Evolutionary conservation across 2,797 vertebrate species (phyloP).

Genomic region (Poeciliopsis presidionis): DNA sequence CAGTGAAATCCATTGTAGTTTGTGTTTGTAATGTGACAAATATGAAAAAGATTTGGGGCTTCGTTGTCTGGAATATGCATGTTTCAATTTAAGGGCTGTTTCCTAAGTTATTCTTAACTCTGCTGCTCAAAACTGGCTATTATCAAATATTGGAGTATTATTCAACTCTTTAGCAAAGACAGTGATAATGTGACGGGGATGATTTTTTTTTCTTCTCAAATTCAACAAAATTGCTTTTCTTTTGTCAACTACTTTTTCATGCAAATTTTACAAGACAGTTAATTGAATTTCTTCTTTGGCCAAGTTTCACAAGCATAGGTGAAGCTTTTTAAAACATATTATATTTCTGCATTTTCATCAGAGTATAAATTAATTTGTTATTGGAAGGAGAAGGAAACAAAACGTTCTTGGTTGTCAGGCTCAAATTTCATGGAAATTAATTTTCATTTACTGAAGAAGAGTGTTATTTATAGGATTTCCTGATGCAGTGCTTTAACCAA

Average conservation of each 20-base stretch:
- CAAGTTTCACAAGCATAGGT: background rate
- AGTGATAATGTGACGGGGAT: background rate
- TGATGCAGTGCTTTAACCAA: background rate
- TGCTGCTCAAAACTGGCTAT: background rate
- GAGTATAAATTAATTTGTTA: background rate
- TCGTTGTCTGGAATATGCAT: background rate
- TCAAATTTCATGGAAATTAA: constrained; percentile 1
- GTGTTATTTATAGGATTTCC: constrained; percentile 4
- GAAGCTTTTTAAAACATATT: background rate
- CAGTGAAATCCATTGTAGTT: background rate
- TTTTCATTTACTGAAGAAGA: constrained; percentile 6
- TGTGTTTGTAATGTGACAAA: background rate
- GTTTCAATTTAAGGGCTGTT: background rate
- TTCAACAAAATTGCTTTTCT: background rate
- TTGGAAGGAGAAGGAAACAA: background rate
- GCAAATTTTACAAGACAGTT: background rate
- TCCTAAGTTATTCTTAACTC: background rate
- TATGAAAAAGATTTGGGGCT: background rate
- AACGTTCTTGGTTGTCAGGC: constrained; percentile 5
- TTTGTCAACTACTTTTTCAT: background rate
- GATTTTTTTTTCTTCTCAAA: background rate
- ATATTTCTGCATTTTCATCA: background rate
- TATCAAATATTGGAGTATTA: background rate
- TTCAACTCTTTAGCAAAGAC: background rate
- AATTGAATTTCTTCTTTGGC: background rate